Conservation (phyloP, 2,888 invertebrate genomes). For the Aplocera efformata region DNA sequence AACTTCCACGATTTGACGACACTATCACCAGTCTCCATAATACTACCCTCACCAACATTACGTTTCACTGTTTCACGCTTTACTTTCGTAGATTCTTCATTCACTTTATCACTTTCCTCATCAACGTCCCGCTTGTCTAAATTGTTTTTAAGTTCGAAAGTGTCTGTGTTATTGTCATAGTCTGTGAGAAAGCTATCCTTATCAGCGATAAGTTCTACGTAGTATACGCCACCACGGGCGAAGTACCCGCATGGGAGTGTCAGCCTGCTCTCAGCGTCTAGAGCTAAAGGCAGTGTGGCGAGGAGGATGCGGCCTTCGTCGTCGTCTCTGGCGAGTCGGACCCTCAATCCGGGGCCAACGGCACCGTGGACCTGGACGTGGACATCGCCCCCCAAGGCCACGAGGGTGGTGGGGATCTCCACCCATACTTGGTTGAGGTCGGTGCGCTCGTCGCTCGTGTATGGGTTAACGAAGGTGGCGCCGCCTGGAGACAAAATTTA, state of each 20-base stretch:
- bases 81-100: slow-evolving; percentile 1
- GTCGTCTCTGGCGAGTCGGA: slow-evolving; percentile 73
- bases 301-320: slow-evolving; percentile 63
- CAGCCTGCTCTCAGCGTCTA: slow-evolving; percentile 73
- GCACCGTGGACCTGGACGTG: slow-evolving; percentile 83
- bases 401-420: slow-evolving; percentile 87
- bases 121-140: slow-evolving; percentile 24
- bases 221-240: slow-evolving; percentile 84
- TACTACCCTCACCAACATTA: slow-evolving; percentile 52
- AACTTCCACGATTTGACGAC: slow-evolving; percentile 79
- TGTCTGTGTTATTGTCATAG: slow-evolving; percentile 48
- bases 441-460: slow-evolving; percentile 55
- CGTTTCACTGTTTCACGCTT: slow-evolving; percentile 40
- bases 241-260: slow-evolving; percentile 87
- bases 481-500: slow-evolving; percentile 49
- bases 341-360: slow-evolving; percentile 58
- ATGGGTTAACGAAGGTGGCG: slow-evolving; percentile 62
- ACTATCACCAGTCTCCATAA: slow-evolving; percentile 66
- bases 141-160: slow-evolving; percentile 21
- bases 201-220: slow-evolving; percentile 64
- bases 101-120: slow-evolving; percentile 18
- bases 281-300: slow-evolving; percentile 70
- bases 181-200: slow-evolving; percentile 50
- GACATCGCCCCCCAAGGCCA: slow-evolving; percentile 89
- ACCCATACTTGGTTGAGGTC: slow-evolving; percentile 78